Evolutionary conservation across 2,113 vertebrate genomes (phyloP), one percentile per base, ranked within the genome.

Genomic region (Hydrochoerus hydrochaeris): DNA sequence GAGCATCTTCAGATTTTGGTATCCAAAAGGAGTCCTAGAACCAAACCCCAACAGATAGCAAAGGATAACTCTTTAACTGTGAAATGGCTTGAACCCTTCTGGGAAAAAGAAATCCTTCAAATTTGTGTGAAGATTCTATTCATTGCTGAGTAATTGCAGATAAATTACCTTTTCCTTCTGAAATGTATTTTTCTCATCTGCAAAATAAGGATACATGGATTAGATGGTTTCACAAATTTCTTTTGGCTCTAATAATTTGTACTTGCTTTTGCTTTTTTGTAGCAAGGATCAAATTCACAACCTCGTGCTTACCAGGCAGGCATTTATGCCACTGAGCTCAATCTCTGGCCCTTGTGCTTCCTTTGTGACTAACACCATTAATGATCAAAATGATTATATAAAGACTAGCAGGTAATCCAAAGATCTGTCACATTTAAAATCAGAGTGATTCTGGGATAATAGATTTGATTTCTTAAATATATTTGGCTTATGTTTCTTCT

Each of bases 181-280:
- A 92, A 93, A 91, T 75, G 84, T 49, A 16, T 58, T 89, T 96
- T 97, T n/a, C 30, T 97, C n/a, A 84, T 81, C 58, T 93, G 52
- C 30, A 96, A 91, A 96, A 77, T 95, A 60, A 94, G 28, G 38
- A 63, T 88, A 52, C 8, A 19, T 93, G 16, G 26, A 44, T 96
- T 96, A 94, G 35, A 89, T 49, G 35, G 4, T 41, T 83, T 95
- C 38, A 91, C n/a, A 65, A 44, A 71, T 96, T 96, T 93, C 44
- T 82, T 88, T 5, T 0, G 58, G 35, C n/a, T 96, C 49, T 88
- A 81, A 60, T 90, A 83, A 75, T 89, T 14, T 93, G 5, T 90
- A 52, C 17, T 95, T 93, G 88, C 28, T 93, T 95, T 52, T 52
- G 49, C 49, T 52, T 52, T 52, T 52, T 52, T 52, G 10, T 52